Evolutionary conservation across 1,140 invertebrate species (phyloP), one percentile per base, ranked within the genome.

Genomic region (Linepithema humile): DNA sequence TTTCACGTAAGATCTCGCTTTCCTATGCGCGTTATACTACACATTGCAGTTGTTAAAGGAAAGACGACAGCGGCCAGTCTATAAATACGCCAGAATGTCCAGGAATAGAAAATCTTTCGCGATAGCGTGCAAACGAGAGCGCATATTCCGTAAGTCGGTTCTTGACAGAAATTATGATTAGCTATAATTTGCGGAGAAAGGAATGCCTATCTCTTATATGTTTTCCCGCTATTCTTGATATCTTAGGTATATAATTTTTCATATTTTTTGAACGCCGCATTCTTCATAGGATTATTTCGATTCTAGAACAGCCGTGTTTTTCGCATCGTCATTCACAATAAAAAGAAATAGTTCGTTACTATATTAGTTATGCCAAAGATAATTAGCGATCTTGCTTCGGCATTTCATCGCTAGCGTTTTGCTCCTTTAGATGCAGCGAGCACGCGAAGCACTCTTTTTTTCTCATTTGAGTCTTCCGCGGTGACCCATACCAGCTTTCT

Each of bases 51-150:
- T 75, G 60, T 67, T 57, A 77, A 85, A 78, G 67, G 74, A 88
- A 69, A 83, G 82, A 86, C 75, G 82, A 20, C 75, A 48, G 55
- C 23, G 82, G 74, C 74, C 60, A 64, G 43, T 90, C 91, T 93
- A 93, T 93, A 92, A 94, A 94, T 94, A 94, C 74, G 40, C 64
- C 43, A 50, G 69, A 73, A 80, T 78, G 73, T 90, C 90, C 91
- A 90, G 90, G 90, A 93, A 93, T 94, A 93, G 93, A 93, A 93
- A 93, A 93, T 93, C 89, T 87, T 48, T 80, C 55, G 57, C 50
- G 75, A 60, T 85, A 85, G 43, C 67, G 65, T 69, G 38, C 53
- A 67, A 74, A 82, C 53, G 78, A 73, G 78, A 82, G 26, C 78
- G 78, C 32, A 0, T 26, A 43, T n/a, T 15, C 38, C 6, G 7